Evolutionary conservation across 2,113 vertebrate species (phyloP), one percentile per base, ranked within the genome.

Genomic region (Sceloporus tristichus): DNA sequence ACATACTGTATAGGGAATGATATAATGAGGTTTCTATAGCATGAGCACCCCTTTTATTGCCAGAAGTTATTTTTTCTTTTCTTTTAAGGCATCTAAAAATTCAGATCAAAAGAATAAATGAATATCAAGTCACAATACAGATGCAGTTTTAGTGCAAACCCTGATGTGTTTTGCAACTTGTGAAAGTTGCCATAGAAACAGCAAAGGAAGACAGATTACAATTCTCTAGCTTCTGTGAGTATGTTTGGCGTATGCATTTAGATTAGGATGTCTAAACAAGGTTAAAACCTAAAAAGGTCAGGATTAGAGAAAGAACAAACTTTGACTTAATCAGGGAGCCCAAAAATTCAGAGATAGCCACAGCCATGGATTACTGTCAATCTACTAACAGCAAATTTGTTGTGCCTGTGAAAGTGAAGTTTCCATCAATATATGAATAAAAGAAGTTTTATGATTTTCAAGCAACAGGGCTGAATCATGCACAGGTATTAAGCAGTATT

Each of bases 171-270:
- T 86, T 87, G 62, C 76, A 89, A 89, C 82, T 90, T 85, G 91
- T 75, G 88, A 90, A 90, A 90, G 93, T 95, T 95, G 90, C 94
- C 94, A 96, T 96, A 93, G 93, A 90, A 95, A 95, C 94, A 77
- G 85, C 84, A 89, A 91, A 77, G 94, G 91, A 90, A 91, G 88
- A 34, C 87, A 89, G 85, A 91, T 91, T 92, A 83, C 90, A 91
- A 93, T 88, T 91, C 82, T 91, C 86, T 82, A 91, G 59, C 85
- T 92, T 92, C 88, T 92, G 90, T 82, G 88, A 92, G 90, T 56
- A 48, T 48, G 42, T 48, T 48, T 48, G 42, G 42, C 42, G 42
- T 48, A 68, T 90, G 85, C 75, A 92, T 79, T 71, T 86, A 68
- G 87, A 87, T 66, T 91, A 89, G 90, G 91, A 93, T 90, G 94